These are phyloP conservation scores for Microplitis manilae DNA, from an alignment of 2,888 invertebrate genomes.

Conservation along the genomic window DNA sequence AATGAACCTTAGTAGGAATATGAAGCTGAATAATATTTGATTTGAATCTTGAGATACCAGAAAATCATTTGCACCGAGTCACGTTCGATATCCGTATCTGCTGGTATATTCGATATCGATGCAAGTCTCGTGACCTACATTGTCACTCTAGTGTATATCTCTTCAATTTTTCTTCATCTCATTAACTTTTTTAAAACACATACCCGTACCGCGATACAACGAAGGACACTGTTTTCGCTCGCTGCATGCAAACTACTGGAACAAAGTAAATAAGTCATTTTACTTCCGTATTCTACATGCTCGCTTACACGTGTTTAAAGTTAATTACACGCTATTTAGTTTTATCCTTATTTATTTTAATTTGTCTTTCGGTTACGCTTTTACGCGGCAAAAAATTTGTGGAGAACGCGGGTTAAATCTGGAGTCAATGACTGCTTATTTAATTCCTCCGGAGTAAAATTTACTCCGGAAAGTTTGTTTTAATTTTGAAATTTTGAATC, in stretches of 20 bases:
- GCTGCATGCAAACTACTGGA: not conserved
- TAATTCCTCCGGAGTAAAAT: too few relatives aligned
- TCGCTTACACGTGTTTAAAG: too few relatives aligned
- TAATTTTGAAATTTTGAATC: too few relatives aligned
- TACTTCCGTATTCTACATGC: too few relatives aligned
- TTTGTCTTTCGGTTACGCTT: too few relatives aligned
- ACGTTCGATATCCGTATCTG: not conserved
- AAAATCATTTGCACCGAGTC: slow-evolving; percentile 7
- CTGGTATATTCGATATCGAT: not conserved
- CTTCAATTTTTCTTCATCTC: not conserved
- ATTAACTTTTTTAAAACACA: not conserved
- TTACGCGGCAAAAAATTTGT: too few relatives aligned
- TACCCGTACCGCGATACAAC: not conserved
- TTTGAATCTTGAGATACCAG: not conserved
- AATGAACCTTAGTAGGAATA: not conserved
- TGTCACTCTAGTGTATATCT: not conserved
- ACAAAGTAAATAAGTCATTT: too few relatives aligned
- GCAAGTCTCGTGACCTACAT: slow-evolving; percentile 4
- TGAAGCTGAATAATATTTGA: not conserved
- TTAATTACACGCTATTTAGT: too few relatives aligned
- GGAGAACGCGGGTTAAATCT: too few relatives aligned
- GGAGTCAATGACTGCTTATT: too few relatives aligned
- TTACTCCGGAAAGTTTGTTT: too few relatives aligned
- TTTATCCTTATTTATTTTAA: too few relatives aligned
- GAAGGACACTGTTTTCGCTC: not conserved